Evolutionary conservation across 92 coral and sea anemone genomes (phyloP).

Genomic region (Muricea muricata): DNA sequence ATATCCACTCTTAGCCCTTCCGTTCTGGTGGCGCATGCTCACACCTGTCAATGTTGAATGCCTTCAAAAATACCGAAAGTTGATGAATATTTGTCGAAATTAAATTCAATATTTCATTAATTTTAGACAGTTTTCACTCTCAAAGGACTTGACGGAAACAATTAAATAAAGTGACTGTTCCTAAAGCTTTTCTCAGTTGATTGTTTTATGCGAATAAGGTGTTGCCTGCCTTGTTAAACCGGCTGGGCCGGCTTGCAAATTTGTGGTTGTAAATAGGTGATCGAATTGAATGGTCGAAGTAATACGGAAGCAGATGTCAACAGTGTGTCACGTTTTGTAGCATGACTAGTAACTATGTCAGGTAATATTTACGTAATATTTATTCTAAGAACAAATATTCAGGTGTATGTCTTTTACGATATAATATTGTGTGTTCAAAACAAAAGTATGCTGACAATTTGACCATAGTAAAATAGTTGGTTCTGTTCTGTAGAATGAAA

Average conservation of each 20-base stretch:
- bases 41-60: not conserved
- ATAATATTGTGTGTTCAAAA: too few species aligned
- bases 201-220: not conserved
- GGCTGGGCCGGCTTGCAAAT: not conserved
- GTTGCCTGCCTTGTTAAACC: not conserved
- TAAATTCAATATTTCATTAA: not conserved
- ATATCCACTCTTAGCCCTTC: too few species aligned
- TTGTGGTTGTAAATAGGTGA: not conserved
- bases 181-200: not conserved
- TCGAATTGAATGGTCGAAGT: not conserved
- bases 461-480: too few species aligned
- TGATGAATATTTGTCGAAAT: not conserved
- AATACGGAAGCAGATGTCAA: conserved; percentile 2
- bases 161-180: not conserved
- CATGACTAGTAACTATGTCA: conserved; percentile 38
- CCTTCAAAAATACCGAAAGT: conserved; percentile 12
- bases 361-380: not conserved
- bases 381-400: not conserved
- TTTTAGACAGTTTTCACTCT: not conserved
- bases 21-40: conserved; percentile 25
- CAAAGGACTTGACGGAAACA: not conserved
- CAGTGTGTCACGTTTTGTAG: conserved; percentile 16
- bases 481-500: not conserved
- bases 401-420: too few species aligned
- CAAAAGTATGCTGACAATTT: too few species aligned